A percentile compares a stretch with the other conserved stretches of the same genome.
These are phyloP conservation scores for Apeira syringaria DNA, from an alignment of 2,888 invertebrate genomes.

Conservation along the genomic window DNA sequence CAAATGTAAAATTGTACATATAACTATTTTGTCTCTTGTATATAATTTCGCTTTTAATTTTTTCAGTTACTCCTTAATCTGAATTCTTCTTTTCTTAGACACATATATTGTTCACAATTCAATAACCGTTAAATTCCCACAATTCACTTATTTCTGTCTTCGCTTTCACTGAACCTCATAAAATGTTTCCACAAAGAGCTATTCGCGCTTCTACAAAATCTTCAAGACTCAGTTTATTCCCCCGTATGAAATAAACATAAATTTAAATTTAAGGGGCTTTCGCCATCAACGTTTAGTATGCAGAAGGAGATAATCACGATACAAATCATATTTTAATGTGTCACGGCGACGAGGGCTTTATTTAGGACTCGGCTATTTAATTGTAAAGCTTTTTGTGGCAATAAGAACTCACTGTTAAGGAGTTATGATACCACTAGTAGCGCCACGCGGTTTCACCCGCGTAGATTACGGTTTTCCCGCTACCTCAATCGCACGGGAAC, in stretches of 20 bases:
- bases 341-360: constrained; percentile 2
- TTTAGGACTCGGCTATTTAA: constrained; percentile 1
- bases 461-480: no score
- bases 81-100: no score
- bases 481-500: no score
- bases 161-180: constrained; percentile 15
- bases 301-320: constrained; percentile 13
- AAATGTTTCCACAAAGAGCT: constrained; percentile 13
- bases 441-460: no score
- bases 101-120: no score
- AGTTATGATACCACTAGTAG: no score
- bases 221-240: constrained; percentile 12
- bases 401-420: no score
- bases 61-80: no score
- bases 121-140: no score
- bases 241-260: constrained; percentile 14
- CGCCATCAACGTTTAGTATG: constrained; percentile 13
- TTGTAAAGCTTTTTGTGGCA: constrained; percentile 3
- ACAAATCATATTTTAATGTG: constrained; percentile 25
- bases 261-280: constrained; percentile 15
- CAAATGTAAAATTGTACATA: no score
- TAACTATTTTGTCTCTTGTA: no score
- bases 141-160: constrained; percentile 10
- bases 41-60: not conserved
- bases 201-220: constrained; percentile 17